Base-by-base conservation (phyloP, 2,888 invertebrate species). In the Diadromus collaris region DNA sequence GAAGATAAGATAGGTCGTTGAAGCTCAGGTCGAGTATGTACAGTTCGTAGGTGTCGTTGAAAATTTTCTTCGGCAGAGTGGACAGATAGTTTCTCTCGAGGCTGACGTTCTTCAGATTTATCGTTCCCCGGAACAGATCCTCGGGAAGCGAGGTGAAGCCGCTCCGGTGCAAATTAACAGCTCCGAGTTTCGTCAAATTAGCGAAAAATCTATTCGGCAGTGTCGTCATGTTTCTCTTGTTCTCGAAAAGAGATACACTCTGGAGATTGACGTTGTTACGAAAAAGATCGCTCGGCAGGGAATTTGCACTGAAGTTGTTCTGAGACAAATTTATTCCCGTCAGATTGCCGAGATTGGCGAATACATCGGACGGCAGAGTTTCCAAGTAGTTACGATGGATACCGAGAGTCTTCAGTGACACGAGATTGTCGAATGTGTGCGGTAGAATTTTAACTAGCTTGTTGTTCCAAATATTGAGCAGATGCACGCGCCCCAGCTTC, bases 401-500 rank as follows among this genome's bases (percentile, higher is more conserved):
- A 90, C 96, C 95, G 78, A 97, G 91, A 81, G 93, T 93, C 83
- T 92, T 92, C 5, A 97, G 91, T 0, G 93, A 93, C 38, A 92
- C 91, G 2, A 95, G 92, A 61, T 94, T 93, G 38, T 93, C 92
- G 86, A 96, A 95, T 78, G 94, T 92, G 75, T 93, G 92, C 79
- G 93, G 92, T 19, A 93, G 92, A 48, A 96, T 92, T 89, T 93
- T 93, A 29, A 91, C 92, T 72, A 96, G 91, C 83, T 93, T 92
- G 87, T 96, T 96, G 84, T 93, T 92, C 94, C 95, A 95, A 41
- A 96, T 88, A 84, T 95, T 94, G 68, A 96, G 90, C 63, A 93
- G 92, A 71, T 91, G 90, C 76, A 96, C 89, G 83, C 93, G 92
- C 69, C 21, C n/a, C 24, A 88, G 91, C 88, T 94, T 93, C 44